These are phyloP conservation scores for Isurus oxyrinchus DNA, from an alignment of 2,113 vertebrate genomes.

Conservation along the genomic window DNA sequence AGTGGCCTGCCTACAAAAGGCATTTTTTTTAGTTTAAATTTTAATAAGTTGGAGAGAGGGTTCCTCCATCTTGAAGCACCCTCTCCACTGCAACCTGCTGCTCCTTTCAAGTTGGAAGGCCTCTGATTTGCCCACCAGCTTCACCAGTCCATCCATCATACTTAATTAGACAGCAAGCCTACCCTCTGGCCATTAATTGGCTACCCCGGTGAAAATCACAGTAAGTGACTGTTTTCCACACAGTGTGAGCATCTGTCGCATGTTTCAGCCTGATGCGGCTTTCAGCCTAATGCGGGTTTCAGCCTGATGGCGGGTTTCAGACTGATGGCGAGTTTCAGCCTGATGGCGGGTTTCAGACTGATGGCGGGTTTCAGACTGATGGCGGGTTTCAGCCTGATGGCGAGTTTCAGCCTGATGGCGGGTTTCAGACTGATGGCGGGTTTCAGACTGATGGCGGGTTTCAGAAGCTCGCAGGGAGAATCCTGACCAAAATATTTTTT, in stretches of 20 bases:
- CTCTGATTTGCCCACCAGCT: too few relatives aligned
- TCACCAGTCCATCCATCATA: too few relatives aligned
- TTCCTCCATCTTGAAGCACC: too few relatives aligned
- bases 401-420: background rate
- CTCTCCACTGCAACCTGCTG: too few relatives aligned
- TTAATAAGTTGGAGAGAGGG: too few relatives aligned
- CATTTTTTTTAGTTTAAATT: too few relatives aligned
- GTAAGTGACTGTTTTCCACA: too few relatives aligned
- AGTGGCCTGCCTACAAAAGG: too few relatives aligned
- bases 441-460: background rate
- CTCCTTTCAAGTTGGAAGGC: too few relatives aligned
- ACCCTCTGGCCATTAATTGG: too few relatives aligned
- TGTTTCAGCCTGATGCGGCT: background rate
- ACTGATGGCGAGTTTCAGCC: background rate
- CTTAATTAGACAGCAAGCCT: too few relatives aligned
- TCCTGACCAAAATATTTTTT: background rate
- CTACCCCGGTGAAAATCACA: too few relatives aligned
- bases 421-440: background rate
- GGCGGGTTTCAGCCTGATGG: background rate
- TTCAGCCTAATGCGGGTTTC: background rate
- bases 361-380: background rate
- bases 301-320: background rate
- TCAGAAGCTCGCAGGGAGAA: background rate
- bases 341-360: background rate
- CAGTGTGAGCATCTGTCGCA: background rate